A percentile compares a stretch with the other conserved stretches of the same genome.
phyloP scores from a whole-genome alignment of 2,888 invertebrate species.

The Ariolimax columbianus region DNA sequence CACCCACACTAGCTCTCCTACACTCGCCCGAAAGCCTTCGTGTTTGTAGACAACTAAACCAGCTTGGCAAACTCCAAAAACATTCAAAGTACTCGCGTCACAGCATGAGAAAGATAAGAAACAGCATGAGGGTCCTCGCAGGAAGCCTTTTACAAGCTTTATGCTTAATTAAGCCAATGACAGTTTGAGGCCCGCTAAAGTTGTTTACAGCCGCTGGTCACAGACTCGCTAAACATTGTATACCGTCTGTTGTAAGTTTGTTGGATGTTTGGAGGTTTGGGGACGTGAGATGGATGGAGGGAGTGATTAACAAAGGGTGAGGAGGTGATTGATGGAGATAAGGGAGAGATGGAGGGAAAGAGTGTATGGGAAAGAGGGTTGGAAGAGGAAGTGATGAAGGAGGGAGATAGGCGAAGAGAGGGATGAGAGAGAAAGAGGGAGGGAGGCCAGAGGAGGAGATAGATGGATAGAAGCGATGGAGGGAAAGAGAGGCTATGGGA shows the following conservation, averaged over 20 bases:
- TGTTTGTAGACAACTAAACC: not conserved
- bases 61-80: not conserved
- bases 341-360: not conserved
- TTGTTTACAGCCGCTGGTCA: not conserved
- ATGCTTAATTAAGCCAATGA: constrained; percentile 16
- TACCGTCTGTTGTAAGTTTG: constrained; percentile 25
- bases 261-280: too few relatives aligned
- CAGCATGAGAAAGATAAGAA: constrained; percentile 1
- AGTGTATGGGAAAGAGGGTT: too few relatives aligned
- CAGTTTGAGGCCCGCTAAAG: not conserved
- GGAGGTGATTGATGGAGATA: too few relatives aligned
- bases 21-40: too few relatives aligned
- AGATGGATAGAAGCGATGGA: not conserved
- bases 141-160: not conserved
- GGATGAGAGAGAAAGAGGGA: constrained; percentile 3
- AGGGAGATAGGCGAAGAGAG: not conserved
- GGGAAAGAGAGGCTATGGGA: not conserved
- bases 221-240: not conserved
- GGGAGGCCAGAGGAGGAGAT: not conserved
- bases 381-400: not conserved
- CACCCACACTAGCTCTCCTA: not conserved
- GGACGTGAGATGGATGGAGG: too few relatives aligned
- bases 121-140: not conserved
- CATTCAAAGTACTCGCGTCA: not conserved
- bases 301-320: too few relatives aligned